Conservation (phyloP, 92 coral and sea anemone genomes). For the Zoanthus solanderi region DNA sequence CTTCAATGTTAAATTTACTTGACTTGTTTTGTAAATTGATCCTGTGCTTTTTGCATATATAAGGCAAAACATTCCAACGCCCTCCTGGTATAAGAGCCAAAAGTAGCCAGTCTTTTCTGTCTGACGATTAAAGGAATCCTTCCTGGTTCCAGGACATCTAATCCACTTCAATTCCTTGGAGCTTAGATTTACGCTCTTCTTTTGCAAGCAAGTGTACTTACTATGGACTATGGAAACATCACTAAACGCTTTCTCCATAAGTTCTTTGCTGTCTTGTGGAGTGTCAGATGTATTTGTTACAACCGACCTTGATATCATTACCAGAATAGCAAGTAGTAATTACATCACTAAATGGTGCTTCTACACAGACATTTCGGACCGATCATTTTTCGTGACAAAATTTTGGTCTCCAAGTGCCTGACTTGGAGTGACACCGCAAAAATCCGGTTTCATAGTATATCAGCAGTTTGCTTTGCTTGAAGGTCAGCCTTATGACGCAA, state of each 20-base stretch:
- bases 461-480: background rate
- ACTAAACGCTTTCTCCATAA: background rate
- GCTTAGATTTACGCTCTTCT: slow-evolving; percentile 15
- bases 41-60: slow-evolving; percentile 29
- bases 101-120: slow-evolving; percentile 34
- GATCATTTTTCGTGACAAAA: too few species aligned
- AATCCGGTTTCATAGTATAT: slow-evolving; percentile 8
- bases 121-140: slow-evolving; percentile 32
- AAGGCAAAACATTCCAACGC: slow-evolving; percentile 34
- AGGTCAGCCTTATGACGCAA: slow-evolving; percentile 17
- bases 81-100: slow-evolving; percentile 30
- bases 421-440: slow-evolving; percentile 26
- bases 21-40: slow-evolving; percentile 34
- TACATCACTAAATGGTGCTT: too few species aligned
- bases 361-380: too few species aligned
- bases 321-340: too few species aligned
- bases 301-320: too few species aligned
- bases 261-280: background rate
- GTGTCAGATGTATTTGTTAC: too few species aligned
- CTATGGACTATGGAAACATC: slow-evolving; percentile 8
- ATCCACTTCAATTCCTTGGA: background rate
- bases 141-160: background rate
- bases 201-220: slow-evolving; percentile 21
- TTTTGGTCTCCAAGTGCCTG: too few species aligned
- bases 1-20: slow-evolving; percentile 41